A percentile compares a stretch with the other conserved stretches of the same genome.
These are phyloP conservation scores for Chaetodon trifasciatus DNA, from an alignment of 2,797 vertebrate genomes.

Conservation along the genomic window DNA sequence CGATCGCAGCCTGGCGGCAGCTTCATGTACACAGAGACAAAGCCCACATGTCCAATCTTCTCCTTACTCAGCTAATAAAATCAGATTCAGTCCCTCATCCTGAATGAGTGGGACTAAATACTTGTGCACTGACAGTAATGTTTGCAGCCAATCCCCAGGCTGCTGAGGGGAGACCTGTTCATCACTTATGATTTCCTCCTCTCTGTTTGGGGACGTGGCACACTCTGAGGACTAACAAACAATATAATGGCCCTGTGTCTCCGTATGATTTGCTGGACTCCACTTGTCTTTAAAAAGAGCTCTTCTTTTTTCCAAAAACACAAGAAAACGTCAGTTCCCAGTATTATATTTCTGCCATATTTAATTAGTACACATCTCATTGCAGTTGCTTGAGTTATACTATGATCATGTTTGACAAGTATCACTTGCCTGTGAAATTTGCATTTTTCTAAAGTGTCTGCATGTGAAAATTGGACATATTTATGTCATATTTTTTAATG, in stretches of 20 bases:
- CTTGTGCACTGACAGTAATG: constrained; percentile 45
- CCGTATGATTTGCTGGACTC: background rate
- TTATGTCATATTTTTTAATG: background rate
- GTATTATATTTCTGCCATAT: background rate
- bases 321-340: background rate
- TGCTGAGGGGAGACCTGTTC: constrained; percentile 25
- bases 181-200: constrained; percentile 32
- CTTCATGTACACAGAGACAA: constrained; percentile 11
- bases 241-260: background rate
- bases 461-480: background rate
- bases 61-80: constrained; percentile 54
- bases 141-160: constrained; percentile 45
- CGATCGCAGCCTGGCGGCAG: constrained; percentile 5
- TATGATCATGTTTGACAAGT: background rate
- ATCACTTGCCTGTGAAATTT: background rate
- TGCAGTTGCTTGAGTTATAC: background rate
- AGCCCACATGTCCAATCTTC: constrained; percentile 2
- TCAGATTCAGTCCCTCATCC: constrained; percentile 47
- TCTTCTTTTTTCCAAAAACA: background rate
- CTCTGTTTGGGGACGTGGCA: constrained; percentile 19
- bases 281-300: background rate
- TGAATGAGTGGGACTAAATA: constrained; percentile 43
- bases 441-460: background rate
- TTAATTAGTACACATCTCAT: background rate
- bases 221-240: constrained; percentile 20